Evolutionary conservation across 2,113 vertebrate species (phyloP), one percentile per base, ranked within the genome.

Genomic region (Hippocampus barbouri): DNA sequence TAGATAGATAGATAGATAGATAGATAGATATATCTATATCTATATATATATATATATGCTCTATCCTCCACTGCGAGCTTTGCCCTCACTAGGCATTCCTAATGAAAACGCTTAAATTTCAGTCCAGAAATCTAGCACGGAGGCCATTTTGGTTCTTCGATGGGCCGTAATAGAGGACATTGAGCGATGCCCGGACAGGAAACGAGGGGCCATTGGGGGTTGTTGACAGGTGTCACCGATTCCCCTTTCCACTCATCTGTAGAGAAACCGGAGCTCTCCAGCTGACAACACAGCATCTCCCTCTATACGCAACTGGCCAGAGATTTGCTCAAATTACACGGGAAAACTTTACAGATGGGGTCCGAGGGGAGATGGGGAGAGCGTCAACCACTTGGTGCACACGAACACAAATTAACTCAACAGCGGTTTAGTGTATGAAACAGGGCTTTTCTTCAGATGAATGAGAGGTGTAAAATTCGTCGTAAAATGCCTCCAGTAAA

Each of bases 281-380:
- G 79, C 83, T 89, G 88, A 90, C 86, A 88, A 83, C 79, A 87
- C 86, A 83, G 76, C 86, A 83, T 87, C 85, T 77, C 82, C 76
- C 74, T 82, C 34, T 79, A 86, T 82, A 78, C 45, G 77, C 69
- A 67, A 54, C 40, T 20, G 0, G 80, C 82, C 74, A 83, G 74
- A 80, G 79, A 79, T 84, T 77, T 81, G 70, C 74, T 89, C 73
- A 10, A 73, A 76, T 87, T 85, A 79, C 85, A 79, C 80, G 61
- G 82, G 83, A 85, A 75, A 86, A 57, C 57, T 76, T 81, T 69
- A 74, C 56, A 8, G 84, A 83, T 75, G 82, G 79, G 81, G 56
- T 38, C 5, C 34, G 34, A 66, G 75, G 56, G 54, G 72, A 70
- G 14, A 14, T 71, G 63, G 25, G 64, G 66, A 72, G 56, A 62